Base-by-base conservation (phyloP, 2,888 invertebrate genomes). In the Pseudococcus jackbeardsleyi region DNA sequence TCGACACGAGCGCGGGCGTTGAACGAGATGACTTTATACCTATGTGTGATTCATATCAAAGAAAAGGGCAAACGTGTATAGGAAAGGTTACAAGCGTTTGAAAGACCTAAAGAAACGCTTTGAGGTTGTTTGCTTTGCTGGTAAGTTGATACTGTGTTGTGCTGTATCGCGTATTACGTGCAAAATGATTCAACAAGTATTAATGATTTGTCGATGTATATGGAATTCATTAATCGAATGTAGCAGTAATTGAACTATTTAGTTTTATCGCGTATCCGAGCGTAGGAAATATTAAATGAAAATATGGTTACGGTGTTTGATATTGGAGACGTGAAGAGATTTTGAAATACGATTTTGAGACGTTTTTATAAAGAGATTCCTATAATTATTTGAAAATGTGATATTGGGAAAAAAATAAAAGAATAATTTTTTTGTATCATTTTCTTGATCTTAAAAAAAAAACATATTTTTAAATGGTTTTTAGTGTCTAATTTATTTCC, bases 171-270 rank as follows among this genome's bases (percentile, higher is more conserved):
- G 4, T 59, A 59, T n/a, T n/a, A 59, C n/a, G 59, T 59, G 59
- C 59, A n/a, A 59, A 59, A 19, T 59, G n/a, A 59, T 59, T 59
- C 59, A 59, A 59, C 59, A 59, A 59, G 59, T 59, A 59, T 59
- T 59, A 59, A 59, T 59, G 50, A 50, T 50, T 50, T 50, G 0
- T 1, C 59, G 17, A 59, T n/a, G n/a, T n/a, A 17, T 17, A 5
- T 42, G n/a, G n/a, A 59, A 59, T 50, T 50, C 59, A n/a, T n/a
- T 59, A 59, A 59, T 59, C 17, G 59, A 19, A 59, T 59, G n/a
- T 42, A 42, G 8, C 5, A n/a, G 17, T 59, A n/a, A 59, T n/a
- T n/a, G n/a, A 59, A 50, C 50, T 15, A 15, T 8, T 48, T 50
- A 15, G 50, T 50, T 50, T 50, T 15, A 50, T 42, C 3, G 42